Evolutionary conservation across 1,140 invertebrate genomes (phyloP), one percentile per base, ranked within the genome.

Genomic region (Lepidurus couesii): DNA sequence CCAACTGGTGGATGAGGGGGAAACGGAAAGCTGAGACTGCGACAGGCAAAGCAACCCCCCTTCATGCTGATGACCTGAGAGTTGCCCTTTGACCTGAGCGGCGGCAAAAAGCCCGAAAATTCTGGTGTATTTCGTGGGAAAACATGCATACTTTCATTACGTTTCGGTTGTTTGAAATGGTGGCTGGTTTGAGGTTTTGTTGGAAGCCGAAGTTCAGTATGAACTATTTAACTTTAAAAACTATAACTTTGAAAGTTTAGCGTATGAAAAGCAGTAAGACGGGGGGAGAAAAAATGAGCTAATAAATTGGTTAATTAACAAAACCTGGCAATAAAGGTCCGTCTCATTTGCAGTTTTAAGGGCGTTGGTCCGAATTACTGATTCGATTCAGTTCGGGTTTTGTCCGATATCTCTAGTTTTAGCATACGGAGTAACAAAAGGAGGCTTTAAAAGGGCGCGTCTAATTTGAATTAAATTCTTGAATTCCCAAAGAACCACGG

Each of bases 81-180:
- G 21, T 65, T 21, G n/a, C 53, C 53, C 53, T 65, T 65, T 65
- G 53, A 65, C 53, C 53, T 65, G 3, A 65, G 53, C 53, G 53
- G 53, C 53, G 53, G 16, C 16, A 21, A n/a, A 65, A 65, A 65
- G 53, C 53, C 53, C 21, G 53, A 65, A 21, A 65, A 21, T 47
- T 13, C 21, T 21, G 53, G 53, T 65, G 21, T 65, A 65, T 65
- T 65, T 13, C 53, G 53, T 65, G 53, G 53, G 53, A 65, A 65
- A 65, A 65, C 21, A 65, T 65, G 53, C 53, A 65, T 65, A 65
- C 53, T 65, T 65, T 65, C 53, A 21, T 21, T 65, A 65, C 53
- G 16, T 65, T 65, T n/a, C 53, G 53, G 53, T 65, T 65, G 53
- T 13, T 65, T 13, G 53, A n/a, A 65, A 21, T 13, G 53, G 53